Evolutionary conservation across 2,797 vertebrate genomes (phyloP).

Genomic region (Trichosurus vulpecula): DNA sequence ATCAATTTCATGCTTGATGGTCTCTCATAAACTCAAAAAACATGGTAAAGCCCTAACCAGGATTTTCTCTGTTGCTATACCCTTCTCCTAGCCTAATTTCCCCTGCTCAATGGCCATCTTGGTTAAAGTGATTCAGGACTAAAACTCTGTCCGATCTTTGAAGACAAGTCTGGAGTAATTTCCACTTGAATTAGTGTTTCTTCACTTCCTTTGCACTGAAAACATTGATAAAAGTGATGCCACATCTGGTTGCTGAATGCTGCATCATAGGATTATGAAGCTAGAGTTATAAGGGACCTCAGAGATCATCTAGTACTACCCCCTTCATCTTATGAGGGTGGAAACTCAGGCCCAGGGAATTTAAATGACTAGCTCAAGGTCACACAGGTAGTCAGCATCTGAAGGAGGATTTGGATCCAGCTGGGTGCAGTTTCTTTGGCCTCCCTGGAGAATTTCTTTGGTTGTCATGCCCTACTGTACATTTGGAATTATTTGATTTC

Average conservation of each 20-base stretch:
- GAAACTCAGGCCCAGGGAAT: neutral
- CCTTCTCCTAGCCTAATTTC: neutral
- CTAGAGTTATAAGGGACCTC: neutral
- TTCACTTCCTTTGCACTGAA: slow-evolving; percentile 35
- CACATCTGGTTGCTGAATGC: neutral
- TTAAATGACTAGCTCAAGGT: neutral
- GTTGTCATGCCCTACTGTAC: slow-evolving; percentile 58
- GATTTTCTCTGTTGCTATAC: slow-evolving; percentile 55
- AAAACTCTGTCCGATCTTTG: neutral
- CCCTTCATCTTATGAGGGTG: neutral
- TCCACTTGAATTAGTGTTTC: neutral
- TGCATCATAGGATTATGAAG: neutral
- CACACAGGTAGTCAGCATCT: neutral
- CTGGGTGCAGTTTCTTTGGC: neutral
- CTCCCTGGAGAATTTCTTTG: slow-evolving; percentile 43
- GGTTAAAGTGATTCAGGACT: neutral
- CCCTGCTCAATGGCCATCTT: neutral
- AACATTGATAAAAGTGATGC: slow-evolving; percentile 1
- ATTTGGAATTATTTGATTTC: slow-evolving; percentile 72
- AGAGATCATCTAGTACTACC: neutral
- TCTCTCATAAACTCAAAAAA: slow-evolving; percentile 23
- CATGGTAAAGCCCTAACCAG: slow-evolving; percentile 31
- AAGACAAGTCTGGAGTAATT: neutral
- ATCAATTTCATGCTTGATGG: neutral
- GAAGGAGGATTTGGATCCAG: neutral